A percentile compares a stretch with the other conserved stretches of the same genome.
Evolutionary conservation across 2,113 vertebrate species (phyloP).

Genomic region (Pampusana beccarii): DNA sequence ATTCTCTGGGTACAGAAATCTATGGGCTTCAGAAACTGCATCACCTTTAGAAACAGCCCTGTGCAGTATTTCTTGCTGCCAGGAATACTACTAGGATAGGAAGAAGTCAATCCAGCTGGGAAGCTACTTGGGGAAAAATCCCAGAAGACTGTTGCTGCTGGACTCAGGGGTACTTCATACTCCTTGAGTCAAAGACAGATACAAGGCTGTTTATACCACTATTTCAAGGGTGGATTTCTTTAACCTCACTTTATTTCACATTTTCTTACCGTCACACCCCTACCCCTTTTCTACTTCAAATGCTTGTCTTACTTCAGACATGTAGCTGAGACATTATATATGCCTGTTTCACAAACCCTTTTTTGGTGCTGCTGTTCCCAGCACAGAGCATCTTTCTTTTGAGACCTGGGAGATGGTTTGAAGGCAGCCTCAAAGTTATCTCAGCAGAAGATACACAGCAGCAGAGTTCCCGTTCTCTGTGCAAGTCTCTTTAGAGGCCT

Average conservation of each 20-base stretch:
- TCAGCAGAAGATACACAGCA: not conserved
- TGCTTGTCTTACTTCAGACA: not conserved
- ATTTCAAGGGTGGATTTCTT: not conserved
- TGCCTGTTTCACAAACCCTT: not conserved
- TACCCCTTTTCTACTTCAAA: not conserved
- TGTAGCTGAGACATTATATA: not conserved
- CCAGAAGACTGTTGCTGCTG: not conserved
- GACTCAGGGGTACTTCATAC: not conserved
- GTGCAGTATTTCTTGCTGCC: not conserved
- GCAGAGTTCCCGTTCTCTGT: not conserved
- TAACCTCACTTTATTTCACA: not conserved
- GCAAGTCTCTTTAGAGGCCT: not conserved
- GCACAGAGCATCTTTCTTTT: not conserved
- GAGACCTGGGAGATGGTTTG: not conserved
- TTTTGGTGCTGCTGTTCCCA: not conserved
- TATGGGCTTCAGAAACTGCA: not conserved
- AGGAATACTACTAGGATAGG: not conserved
- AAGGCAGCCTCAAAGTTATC: not conserved
- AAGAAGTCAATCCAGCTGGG: not conserved
- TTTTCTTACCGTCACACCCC: not conserved
- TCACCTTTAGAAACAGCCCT: not conserved
- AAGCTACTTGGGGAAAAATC: not conserved
- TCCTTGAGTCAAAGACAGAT: not conserved
- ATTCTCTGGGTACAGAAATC: not conserved
- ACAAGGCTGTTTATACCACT: not conserved